Evolutionary conservation across 2,888 invertebrate species (phyloP), one percentile per base, ranked within the genome.

Genomic region (Caenorhabditis sinica): DNA sequence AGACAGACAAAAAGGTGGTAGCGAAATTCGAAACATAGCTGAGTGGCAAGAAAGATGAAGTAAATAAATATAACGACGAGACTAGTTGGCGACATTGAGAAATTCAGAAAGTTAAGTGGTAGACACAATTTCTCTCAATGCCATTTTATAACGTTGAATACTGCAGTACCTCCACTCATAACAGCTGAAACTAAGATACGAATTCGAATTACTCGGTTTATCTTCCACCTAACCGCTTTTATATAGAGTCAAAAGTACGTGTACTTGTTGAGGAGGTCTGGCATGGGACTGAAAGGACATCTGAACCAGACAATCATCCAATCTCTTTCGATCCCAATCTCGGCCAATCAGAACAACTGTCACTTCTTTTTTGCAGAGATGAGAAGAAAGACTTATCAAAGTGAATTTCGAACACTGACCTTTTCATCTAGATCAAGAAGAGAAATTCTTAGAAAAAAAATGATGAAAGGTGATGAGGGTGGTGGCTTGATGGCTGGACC

Each of bases 11-110:
- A 71, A 76, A 23, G 43, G 45, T 43, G 74, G 23, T 17, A 65
- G 45, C 20, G 53, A 80, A 66, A 73, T 73, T 80, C 28, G 69
- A 77, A 77, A 69, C 43, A 68, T 43, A 30, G 45, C 8, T 17
- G 60, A 30, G 45, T 13, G 13, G 56, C 25, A 25, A 28, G 66
- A 43, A 28, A 56, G 61, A 68, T 66, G 61, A 61, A 68, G 49
- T 45, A 72, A 79, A 79, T 72, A 72, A 79, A 72, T 65, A 81
- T 49, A 60, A 60, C 40, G 60, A 40, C 51, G 74, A 56, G 53
- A 60, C 51, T 68, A 40, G 61, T 28, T 49, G 28, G 71, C 30
- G 56, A 30, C 51, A 49, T 30, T 66, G 45, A 11, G 2, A 40
- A 11, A 11, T 11, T 6, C 40, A 63, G 28, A n/a, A 65, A 65